A percentile compares a stretch with the other conserved stretches of the same genome.
These are phyloP conservation scores for honey bee (Apis mellifera) DNA, from an alignment of 1,140 invertebrate genomes.

Conservation along the genomic window DNA sequence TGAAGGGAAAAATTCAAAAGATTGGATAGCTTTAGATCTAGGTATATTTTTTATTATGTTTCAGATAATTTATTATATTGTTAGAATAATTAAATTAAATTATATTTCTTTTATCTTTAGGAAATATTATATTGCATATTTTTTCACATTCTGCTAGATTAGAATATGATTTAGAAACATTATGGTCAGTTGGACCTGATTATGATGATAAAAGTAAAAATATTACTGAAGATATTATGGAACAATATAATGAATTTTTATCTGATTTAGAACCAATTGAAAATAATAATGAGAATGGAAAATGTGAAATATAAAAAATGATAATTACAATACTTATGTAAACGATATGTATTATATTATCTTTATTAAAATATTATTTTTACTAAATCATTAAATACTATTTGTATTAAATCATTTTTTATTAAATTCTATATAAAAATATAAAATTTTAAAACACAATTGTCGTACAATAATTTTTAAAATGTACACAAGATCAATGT, in stretches of 20 bases:
- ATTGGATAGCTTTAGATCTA: constrained; percentile 96
- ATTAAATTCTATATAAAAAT: neutral
- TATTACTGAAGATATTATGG: constrained; percentile 83
- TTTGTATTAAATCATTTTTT: no score
- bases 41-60: constrained; percentile 80
- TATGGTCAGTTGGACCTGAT: constrained; percentile 93
- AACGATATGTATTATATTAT: neutral
- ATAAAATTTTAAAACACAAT: neutral
- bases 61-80: neutral
- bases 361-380: neutral
- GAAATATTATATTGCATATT: constrained; percentile 95
- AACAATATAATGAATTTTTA: constrained; percentile 85
- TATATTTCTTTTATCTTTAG: constrained; percentile 79
- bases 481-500: neutral
- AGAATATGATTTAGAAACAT: constrained; percentile 92
- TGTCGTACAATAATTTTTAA: neutral
- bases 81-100: constrained; percentile 44
- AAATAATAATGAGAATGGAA: neutral
- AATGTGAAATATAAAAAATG: neutral
- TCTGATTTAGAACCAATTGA: constrained; percentile 83
- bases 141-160: constrained; percentile 87
- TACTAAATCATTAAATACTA: neutral
- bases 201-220: constrained; percentile 88
- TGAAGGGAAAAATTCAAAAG: constrained; percentile 88
- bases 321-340: constrained; percentile 4